Evolutionary conservation across 2,113 vertebrate species (phyloP).

Genomic region (Sinocyclocheilus maitianheensis): DNA sequence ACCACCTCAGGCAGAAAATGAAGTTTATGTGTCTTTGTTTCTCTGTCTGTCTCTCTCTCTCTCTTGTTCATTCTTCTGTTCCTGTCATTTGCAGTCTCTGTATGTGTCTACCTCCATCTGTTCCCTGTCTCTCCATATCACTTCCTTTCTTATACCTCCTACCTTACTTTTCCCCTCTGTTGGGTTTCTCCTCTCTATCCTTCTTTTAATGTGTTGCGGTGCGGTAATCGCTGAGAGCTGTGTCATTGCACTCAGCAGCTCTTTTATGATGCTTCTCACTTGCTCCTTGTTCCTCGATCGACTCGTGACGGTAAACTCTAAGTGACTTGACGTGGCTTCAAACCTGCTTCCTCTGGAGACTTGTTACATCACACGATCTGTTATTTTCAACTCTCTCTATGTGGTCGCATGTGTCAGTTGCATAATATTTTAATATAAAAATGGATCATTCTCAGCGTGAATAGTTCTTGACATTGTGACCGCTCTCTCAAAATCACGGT

Average conservation of each 20-base stretch:
- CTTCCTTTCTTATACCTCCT: neutral
- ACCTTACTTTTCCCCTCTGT: neutral
- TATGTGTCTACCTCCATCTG: conserved; percentile 15
- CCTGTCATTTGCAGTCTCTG: conserved; percentile 3
- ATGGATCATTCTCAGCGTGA: neutral
- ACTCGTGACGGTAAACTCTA: conserved; percentile 12
- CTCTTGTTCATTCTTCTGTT: conserved; percentile 1
- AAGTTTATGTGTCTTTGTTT: conserved; percentile 21
- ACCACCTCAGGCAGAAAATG: conserved; percentile 29
- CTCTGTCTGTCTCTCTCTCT: neutral
- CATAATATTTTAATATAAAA: neutral
- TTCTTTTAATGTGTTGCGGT: conserved; percentile 19
- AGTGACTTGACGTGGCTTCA: conserved; percentile 25
- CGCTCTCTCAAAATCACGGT: neutral
- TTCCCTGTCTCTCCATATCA: conserved; percentile 6
- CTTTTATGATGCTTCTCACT: conserved; percentile 11
- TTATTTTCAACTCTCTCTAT: neutral
- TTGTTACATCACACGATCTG: conserved; percentile 28
- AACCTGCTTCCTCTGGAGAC: conserved; percentile 12
- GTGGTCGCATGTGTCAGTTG: neutral
- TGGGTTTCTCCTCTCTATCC: neutral
- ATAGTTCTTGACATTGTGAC: neutral
- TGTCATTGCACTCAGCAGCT: conserved; percentile 8
- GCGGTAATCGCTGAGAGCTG: conserved; percentile 11
- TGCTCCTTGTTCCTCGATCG: conserved; percentile 3